Evolutionary conservation across 2,888 invertebrate genomes (phyloP), one percentile per base, ranked within the genome.

Genomic region (Lottia gigantea): DNA sequence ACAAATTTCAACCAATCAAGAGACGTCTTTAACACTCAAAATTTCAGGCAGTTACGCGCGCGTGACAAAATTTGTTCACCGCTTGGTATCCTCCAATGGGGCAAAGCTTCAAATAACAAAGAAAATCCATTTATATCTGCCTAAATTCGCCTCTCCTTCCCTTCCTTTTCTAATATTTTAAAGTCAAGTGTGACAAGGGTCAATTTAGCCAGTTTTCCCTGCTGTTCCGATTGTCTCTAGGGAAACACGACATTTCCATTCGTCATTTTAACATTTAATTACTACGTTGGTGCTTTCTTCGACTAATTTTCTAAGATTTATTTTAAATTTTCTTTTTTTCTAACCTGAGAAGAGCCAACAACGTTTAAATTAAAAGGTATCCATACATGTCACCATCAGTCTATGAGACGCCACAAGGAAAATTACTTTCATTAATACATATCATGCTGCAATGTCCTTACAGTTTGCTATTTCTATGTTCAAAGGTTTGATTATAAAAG

Each of bases 91-190:
- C 46, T 65, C 46, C 65, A 65, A 65, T 65, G 40, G 65, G 65
- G 46, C 65, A 31, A 63, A 19, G 69, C 61, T 69, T 65, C 19
- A 45, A 65, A 46, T 65, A 69, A 69, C 64, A 64, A 64, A 65
- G 61, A 26, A 65, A 69, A 69, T 25, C 40, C 64, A 69, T 69
- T 64, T 46, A 69, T 69, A 64, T 69, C 47, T 23, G 62, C 62
- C 47, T 23, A 47, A 45, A 47, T 46, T 62, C 67, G 31, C 62
- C 12, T 45, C 40, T 25, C 23, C 23, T 61, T 31, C 46, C 67
- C 62, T 55, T 55, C 55, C 19, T 55, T 55, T 55, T 55, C 19
- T 23, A 55, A 55, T 55, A 55, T 55, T 55, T 55, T 55, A 55
- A 55, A 55, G 55, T 55, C 55, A 55, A 23, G 19, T 55, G 19